Evolutionary conservation across 2,888 invertebrate species (phyloP).

Genomic region (Tineola bisselliella): DNA sequence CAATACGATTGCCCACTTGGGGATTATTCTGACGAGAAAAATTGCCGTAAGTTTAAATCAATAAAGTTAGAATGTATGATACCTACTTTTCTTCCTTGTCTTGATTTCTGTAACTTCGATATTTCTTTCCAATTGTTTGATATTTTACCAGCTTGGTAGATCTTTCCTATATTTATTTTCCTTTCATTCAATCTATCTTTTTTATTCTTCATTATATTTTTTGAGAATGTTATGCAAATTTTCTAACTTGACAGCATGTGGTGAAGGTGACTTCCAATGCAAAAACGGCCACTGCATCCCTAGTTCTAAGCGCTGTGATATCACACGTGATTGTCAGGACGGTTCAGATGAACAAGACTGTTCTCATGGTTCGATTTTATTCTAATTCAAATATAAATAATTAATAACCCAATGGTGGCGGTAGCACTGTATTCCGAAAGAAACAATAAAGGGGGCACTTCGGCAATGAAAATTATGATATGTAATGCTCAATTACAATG

Average conservation of each 20-base stretch:
- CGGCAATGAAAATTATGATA: too few species aligned
- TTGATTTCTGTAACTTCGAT: too few species aligned
- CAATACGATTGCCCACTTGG: constrained; percentile 70
- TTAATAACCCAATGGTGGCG: background rate
- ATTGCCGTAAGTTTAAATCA: constrained; percentile 74
- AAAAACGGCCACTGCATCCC: constrained; percentile 72
- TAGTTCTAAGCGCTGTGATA: constrained; percentile 63
- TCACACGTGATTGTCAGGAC: constrained; percentile 67
- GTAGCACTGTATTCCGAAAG: background rate
- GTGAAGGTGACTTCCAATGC: constrained; percentile 70
- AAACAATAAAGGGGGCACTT: too few species aligned
- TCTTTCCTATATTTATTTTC: background rate
- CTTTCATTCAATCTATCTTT: background rate
- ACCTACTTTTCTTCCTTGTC: background rate
- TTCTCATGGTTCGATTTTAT: constrained; percentile 48
- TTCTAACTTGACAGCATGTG: constrained; percentile 42
- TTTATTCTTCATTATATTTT: background rate
- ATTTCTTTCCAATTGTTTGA: background rate
- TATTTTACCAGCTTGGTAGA: background rate
- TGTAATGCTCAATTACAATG: too few species aligned
- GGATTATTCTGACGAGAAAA: constrained; percentile 79
- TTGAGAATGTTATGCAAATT: constrained; percentile 8
- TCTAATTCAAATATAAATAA: background rate
- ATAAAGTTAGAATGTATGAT: background rate
- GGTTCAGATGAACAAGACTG: constrained; percentile 68